phyloP scores from a whole-genome alignment of 2,113 vertebrate genomes.

The Notothenia rossii region DNA sequence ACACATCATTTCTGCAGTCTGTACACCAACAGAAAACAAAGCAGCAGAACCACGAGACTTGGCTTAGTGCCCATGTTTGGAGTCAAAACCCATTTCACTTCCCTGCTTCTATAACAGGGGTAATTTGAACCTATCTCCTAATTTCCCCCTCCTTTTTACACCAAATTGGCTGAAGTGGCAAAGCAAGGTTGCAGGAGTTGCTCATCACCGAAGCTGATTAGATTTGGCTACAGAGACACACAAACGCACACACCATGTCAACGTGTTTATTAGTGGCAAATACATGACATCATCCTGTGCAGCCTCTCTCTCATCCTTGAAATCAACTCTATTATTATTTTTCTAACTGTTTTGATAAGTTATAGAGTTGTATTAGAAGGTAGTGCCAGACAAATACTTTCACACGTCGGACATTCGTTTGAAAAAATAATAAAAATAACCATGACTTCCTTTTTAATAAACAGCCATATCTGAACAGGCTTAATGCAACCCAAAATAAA shows the following conservation, averaged over 20 bases:
- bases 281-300: too few relatives aligned
- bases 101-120: slow-evolving; percentile 34
- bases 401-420: too few relatives aligned
- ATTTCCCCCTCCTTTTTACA: slow-evolving; percentile 49
- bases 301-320: too few relatives aligned
- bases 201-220: slow-evolving; percentile 60
- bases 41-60: slow-evolving; percentile 42
- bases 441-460: too few relatives aligned
- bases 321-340: too few relatives aligned
- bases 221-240: slow-evolving; percentile 34
- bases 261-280: not conserved
- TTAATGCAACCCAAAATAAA: too few relatives aligned
- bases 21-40: slow-evolving; percentile 53
- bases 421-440: too few relatives aligned
- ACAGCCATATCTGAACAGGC: too few relatives aligned
- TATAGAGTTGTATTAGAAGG: too few relatives aligned
- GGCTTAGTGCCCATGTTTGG: slow-evolving; percentile 62
- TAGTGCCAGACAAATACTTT: too few relatives aligned
- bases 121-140: slow-evolving; percentile 51
- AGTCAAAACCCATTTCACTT: slow-evolving; percentile 58
- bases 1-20: slow-evolving; percentile 23
- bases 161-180: slow-evolving; percentile 61
- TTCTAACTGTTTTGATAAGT: too few relatives aligned
- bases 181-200: slow-evolving; percentile 51
- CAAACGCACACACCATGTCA: slow-evolving; percentile 25